Base-by-base conservation (phyloP, 2,797 vertebrate species). In the Sebastes glaucus region DNA sequence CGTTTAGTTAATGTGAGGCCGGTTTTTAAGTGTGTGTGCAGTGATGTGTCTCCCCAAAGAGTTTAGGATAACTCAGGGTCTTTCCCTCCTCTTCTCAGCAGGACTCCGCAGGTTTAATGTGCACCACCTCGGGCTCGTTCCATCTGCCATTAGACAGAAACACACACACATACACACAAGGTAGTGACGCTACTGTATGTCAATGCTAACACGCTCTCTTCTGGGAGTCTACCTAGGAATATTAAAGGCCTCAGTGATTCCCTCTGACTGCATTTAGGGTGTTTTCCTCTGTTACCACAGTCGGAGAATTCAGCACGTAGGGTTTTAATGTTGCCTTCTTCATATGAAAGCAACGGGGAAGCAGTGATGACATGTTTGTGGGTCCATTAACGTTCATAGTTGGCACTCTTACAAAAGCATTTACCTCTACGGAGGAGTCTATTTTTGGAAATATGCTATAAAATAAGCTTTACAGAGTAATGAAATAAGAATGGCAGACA, bases 71-170 rank as follows among this genome's bases (percentile, higher is more conserved):
- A 84, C 81, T 52, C 78, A 61, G 78, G 78, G 78, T 65, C 71
- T 82, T 62, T 88, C 69, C 14, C 7, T 67, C 22, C 30, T 84
- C 33, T 33, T 84, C 79, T 57, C 83, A 92, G 90, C 80, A 89
- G 83, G 81, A 81, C 75, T 65, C 52, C 57, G 76, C 76, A 89
- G 71, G 62, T 92, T 91, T 81, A 78, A 42, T 90, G 27, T 52
- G 23, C 38, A 46, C 42, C 53, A 77, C 86, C 52, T 20, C 52
- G 6, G 72, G 94, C 93, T 78, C 92, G 86, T 90, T 95, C 94
- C 78, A 59, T 86, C 64, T 72, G 77, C 77, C 60, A 80, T 83
- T 83, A 79, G 73, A 59, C 49, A 72, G 11, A 85, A 84, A 84
- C 70, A 74, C 78, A 84, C 80, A 60, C 68, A 56, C 62, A 81